phyloP scores from a whole-genome alignment of 2,888 invertebrate species.

The Cordylochernes scorpioides region DNA sequence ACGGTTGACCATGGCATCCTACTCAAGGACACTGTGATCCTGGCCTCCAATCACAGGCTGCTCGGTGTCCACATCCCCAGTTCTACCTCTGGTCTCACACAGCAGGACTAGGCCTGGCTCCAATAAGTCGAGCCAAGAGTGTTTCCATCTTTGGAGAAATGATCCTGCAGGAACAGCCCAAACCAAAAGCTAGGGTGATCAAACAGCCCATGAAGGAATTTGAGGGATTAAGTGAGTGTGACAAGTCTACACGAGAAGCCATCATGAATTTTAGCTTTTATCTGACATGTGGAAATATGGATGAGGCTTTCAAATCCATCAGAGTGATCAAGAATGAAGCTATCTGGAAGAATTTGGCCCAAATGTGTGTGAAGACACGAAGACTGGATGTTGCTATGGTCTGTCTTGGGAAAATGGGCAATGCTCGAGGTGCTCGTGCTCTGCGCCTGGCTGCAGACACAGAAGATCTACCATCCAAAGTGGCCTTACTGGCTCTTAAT shows the following conservation, averaged over 20 bases:
- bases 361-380: constrained; percentile 76
- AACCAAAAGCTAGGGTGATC: too few relatives aligned
- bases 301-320: constrained; percentile 31
- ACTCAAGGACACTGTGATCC: too few relatives aligned
- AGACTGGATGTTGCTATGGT: constrained; percentile 81
- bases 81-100: too few relatives aligned
- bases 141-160: too few relatives aligned
- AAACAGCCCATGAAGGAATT: constrained; percentile 50
- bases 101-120: too few relatives aligned
- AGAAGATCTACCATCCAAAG: constrained; percentile 48
- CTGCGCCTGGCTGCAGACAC: constrained; percentile 29
- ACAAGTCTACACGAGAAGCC: constrained; percentile 44
- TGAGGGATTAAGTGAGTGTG: constrained; percentile 40
- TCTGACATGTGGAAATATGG: constrained; percentile 49
- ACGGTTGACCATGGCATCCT: constrained; percentile 38
- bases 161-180: too few relatives aligned
- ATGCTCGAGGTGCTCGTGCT: constrained; percentile 26
- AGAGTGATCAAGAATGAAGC: constrained; percentile 32
- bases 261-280: constrained; percentile 72
- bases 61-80: constrained; percentile 31
- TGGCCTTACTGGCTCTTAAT: constrained; percentile 66
- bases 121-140: too few relatives aligned
- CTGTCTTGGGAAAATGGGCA: constrained; percentile 67
- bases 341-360: constrained; percentile 85
- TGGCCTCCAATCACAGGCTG: constrained; percentile 16